phyloP scores from a whole-genome alignment of 2,888 invertebrate genomes.

The Clitarchus hookeri region DNA sequence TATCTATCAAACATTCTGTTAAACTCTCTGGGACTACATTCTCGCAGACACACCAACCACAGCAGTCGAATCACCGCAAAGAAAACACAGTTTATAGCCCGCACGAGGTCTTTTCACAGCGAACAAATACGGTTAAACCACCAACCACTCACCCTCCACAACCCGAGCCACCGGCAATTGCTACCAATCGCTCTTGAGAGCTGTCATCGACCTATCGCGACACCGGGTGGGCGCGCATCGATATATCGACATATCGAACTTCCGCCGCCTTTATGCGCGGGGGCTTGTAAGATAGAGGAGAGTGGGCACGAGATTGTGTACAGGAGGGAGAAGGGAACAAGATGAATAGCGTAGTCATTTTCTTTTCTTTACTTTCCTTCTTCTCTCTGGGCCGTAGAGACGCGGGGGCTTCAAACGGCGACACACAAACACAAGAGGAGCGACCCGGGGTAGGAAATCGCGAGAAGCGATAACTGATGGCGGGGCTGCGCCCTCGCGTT shows the following conservation, averaged over 20 bases:
- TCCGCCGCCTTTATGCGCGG: background rate
- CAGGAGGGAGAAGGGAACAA: background rate
- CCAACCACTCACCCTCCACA: background rate
- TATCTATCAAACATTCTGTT: too few species aligned
- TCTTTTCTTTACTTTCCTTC: background rate
- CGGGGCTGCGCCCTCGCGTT: background rate
- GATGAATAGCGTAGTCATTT: background rate
- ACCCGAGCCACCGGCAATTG: background rate
- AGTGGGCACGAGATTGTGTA: background rate
- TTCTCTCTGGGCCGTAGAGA: background rate
- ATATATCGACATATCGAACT: constrained; percentile 14
- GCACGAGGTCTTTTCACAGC: background rate
- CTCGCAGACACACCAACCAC: too few species aligned
- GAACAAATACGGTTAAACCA: background rate
- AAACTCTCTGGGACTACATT: too few species aligned
- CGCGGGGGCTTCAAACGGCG: background rate
- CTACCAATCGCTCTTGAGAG: background rate
- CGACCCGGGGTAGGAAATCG: background rate
- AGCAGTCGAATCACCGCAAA: too few species aligned
- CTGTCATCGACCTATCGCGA: background rate
- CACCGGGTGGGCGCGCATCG: background rate
- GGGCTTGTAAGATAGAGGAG: background rate
- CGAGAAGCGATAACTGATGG: background rate
- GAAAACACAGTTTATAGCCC: too few species aligned
- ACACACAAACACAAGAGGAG: background rate